phyloP scores from a whole-genome alignment of 2,888 invertebrate genomes.

The Spialia ferax region DNA sequence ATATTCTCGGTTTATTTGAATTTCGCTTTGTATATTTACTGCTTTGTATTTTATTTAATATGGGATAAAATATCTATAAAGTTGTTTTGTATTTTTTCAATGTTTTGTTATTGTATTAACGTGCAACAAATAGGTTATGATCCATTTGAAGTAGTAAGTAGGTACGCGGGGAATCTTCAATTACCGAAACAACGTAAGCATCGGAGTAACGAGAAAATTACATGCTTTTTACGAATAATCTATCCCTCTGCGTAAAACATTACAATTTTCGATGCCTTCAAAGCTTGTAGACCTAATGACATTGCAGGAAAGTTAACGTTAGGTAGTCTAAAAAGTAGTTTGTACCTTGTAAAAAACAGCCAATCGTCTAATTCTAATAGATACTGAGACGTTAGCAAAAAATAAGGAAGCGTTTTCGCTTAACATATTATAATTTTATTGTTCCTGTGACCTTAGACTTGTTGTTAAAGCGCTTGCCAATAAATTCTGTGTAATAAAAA shows the following conservation, averaged over 20 bases:
- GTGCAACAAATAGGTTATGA: constrained; percentile 21
- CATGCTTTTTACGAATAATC: no score
- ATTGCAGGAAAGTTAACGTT: background rate
- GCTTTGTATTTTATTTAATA: background rate
- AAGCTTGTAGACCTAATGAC: background rate
- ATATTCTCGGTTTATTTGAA: background rate
- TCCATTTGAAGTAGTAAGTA: constrained; percentile 1
- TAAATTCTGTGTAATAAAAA: background rate
- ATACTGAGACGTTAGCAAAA: constrained; percentile 17
- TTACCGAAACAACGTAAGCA: constrained; percentile 14
- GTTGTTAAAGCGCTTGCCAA: background rate
- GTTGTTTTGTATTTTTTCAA: background rate
- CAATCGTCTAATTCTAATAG: background rate
- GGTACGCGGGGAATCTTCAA: constrained; percentile 28
- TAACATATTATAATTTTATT: constrained; percentile 33
- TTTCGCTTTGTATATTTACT: background rate
- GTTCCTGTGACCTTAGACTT: constrained; percentile 19
- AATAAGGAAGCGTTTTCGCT: constrained; percentile 44
- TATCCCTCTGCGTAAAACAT: background rate
- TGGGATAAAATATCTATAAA: background rate
- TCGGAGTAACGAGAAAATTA: background rate
- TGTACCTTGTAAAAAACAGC: background rate
- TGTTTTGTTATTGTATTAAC: background rate
- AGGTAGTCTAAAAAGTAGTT: background rate
- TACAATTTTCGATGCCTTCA: background rate